Evolutionary conservation across 2,797 vertebrate species (phyloP), one percentile per base, ranked within the genome.

Genomic region (Protonibea diacanthus): DNA sequence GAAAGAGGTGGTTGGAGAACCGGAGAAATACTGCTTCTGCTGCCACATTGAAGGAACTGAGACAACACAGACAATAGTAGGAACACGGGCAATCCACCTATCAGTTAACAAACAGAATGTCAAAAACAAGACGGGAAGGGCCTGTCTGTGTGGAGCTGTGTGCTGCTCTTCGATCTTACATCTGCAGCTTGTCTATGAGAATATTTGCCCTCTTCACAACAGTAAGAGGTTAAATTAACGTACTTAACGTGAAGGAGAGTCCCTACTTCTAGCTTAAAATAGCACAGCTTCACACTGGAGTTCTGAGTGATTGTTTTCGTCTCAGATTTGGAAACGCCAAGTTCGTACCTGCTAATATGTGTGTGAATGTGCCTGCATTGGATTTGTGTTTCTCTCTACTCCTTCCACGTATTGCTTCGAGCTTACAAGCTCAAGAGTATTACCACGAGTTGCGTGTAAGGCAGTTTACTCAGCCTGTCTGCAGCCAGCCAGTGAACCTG

Each of bases 101-200:
- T 79, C 78, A 85, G 74, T 76, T 82, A 87, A 89, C 71, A 79
- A 38, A 74, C 71, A 65, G 76, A 78, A 81, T 81, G 82, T 82
- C 72, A 83, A 86, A 74, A 83, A 74, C 5, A 47, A 42, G 18
- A 58, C 51, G 40, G 38, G 14, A 33, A 8, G 29, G 29, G 52
- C 48, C 52, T 42, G 51, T 48, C 33, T 67, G 18, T 42, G 38
- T 27, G 17, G n/a, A 57, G 55, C 57, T 59, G 15, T 61, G 47
- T 5, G 3, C 33, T n/a, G 21, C 17, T 5, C 9, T 57, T 8
- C 10, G 5, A 51, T 76, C 10, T 60, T 4, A 69, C 13, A 57
- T 53, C 38, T 58, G 56, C 45, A 49, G 53, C 55, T 70, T 49
- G n/a, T 81, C n/a, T 59, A 17, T 33, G 20, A 61, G 52, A 57